These are phyloP conservation scores for Plebejus argus DNA, from an alignment of 2,888 invertebrate genomes.

Conservation along the genomic window DNA sequence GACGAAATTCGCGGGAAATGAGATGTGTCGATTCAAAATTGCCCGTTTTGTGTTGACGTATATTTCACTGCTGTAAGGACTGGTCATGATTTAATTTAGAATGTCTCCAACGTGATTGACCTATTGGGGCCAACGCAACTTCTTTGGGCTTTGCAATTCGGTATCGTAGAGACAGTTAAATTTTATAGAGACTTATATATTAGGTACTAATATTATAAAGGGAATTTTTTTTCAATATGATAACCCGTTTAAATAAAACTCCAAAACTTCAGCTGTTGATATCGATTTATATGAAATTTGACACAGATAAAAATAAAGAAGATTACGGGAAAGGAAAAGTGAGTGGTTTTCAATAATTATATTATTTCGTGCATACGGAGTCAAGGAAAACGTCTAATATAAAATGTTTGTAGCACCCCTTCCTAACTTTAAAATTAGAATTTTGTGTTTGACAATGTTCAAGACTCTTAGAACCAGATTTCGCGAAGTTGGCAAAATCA, in stretches of 20 bases:
- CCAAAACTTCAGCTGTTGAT: too few species aligned
- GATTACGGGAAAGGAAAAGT: too few species aligned
- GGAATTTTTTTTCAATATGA: too few species aligned
- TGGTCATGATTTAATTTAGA: background rate
- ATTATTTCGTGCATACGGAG: too few species aligned
- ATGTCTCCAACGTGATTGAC: background rate
- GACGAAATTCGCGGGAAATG: slow-evolving; percentile 36
- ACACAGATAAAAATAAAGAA: too few species aligned
- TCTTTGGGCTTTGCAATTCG: background rate
- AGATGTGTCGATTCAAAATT: slow-evolving; percentile 35
- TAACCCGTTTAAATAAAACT: too few species aligned
- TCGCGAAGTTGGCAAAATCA: background rate
- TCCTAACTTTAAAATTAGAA: background rate
- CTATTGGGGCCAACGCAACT: background rate
- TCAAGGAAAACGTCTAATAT: too few species aligned
- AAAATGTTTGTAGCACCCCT: background rate
- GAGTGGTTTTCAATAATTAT: too few species aligned
- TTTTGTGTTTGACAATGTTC: slow-evolving; percentile 28
- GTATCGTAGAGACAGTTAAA: too few species aligned
- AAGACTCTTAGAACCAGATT: slow-evolving; percentile 35
- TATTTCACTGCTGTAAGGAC: background rate
- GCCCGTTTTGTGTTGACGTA: slow-evolving; percentile 35
- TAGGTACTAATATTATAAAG: too few species aligned
- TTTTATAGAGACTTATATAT: too few species aligned
- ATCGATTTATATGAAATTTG: too few species aligned